Conservation (phyloP, 2,797 vertebrate species). For the Takifugu ocellatus region DNA sequence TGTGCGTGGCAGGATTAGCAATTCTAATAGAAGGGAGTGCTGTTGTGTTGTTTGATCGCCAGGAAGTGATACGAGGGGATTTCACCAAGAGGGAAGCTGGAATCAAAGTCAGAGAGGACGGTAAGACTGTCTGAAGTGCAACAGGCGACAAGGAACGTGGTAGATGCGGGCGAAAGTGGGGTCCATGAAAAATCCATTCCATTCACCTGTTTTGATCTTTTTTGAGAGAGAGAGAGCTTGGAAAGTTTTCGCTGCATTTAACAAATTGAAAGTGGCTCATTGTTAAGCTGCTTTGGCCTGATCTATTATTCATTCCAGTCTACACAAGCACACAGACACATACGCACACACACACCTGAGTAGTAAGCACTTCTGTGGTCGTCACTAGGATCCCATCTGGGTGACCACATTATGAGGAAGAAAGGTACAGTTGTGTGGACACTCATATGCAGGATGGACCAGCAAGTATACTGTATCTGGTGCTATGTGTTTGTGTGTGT, state of each 20-base stretch:
- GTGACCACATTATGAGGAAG: conserved; percentile 37
- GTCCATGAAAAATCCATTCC: conserved; percentile 32
- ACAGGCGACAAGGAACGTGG: conserved; percentile 21
- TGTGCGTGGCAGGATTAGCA: conserved; percentile 55
- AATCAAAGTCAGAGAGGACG: conserved; percentile 41
- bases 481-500: conserved; percentile 24
- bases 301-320: conserved; percentile 7
- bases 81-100: conserved; percentile 35
- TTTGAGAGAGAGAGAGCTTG: not conserved
- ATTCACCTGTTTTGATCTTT: conserved; percentile 33
- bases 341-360: conserved; percentile 19
- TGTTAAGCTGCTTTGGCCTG: conserved; percentile 2
- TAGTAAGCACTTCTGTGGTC: conserved; percentile 42
- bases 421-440: conserved; percentile 44
- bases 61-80: conserved; percentile 43
- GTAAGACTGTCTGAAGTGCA: conserved; percentile 48
- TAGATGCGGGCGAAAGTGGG: conserved; percentile 22
- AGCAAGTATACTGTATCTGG: conserved; percentile 29
- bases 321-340: not conserved
- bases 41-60: conserved; percentile 50
- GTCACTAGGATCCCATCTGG: conserved; percentile 54
- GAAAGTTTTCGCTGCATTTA: conserved; percentile 1
- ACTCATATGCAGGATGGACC: conserved; percentile 34
- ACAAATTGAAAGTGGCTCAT: conserved; percentile 7
- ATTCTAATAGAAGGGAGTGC: conserved; percentile 58